Evolutionary conservation across 2,113 vertebrate species (phyloP).

Genomic region (Natator depressus): DNA sequence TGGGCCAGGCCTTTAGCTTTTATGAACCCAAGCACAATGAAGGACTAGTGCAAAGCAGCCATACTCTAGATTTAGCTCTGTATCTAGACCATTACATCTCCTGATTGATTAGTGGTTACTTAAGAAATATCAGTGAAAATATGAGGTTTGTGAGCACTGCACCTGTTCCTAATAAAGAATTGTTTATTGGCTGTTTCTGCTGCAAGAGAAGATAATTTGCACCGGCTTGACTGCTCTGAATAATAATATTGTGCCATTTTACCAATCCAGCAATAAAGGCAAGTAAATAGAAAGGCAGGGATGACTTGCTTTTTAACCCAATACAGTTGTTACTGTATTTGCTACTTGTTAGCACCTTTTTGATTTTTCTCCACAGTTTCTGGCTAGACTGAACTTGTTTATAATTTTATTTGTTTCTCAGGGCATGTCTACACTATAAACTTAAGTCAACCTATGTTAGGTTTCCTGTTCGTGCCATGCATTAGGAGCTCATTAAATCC

Average conservation of each 20-base stretch:
- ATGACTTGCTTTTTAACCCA: background rate
- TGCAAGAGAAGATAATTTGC: background rate
- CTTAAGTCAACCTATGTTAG: background rate
- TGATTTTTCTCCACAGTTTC: background rate
- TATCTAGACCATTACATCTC: background rate
- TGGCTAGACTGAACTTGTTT: background rate
- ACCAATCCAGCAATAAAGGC: background rate
- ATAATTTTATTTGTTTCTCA: background rate
- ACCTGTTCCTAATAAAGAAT: background rate
- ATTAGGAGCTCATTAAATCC: background rate
- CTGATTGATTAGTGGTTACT: background rate
- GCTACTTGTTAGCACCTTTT: background rate
- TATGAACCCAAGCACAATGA: background rate
- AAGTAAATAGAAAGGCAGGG: background rate
- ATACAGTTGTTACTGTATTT: background rate
- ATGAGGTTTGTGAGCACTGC: background rate
- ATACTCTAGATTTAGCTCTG: background rate
- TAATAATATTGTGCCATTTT: background rate
- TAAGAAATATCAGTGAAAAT: background rate
- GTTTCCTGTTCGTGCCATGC: background rate
- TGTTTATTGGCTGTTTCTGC: background rate
- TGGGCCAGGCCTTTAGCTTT: background rate
- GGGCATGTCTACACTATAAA: no score
- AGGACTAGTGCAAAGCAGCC: background rate
- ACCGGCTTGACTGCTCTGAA: background rate